These are phyloP conservation scores for Takifugu rubripes DNA, from an alignment of 2,797 vertebrate genomes.

Conservation along the genomic window DNA sequence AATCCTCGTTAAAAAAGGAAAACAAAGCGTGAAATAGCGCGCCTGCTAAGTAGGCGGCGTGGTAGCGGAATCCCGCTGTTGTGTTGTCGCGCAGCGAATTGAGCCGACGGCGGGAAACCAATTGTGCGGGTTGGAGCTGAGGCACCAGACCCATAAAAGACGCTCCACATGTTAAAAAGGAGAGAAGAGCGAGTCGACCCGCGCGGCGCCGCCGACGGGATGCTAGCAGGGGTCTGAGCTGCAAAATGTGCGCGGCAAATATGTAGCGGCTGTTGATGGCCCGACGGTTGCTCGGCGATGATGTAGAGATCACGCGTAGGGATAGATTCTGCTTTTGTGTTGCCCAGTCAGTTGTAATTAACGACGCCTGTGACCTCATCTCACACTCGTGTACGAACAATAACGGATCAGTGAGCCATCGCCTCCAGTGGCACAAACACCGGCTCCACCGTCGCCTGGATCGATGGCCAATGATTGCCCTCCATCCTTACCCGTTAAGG, in stretches of 20 bases:
- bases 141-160: conserved; percentile 13
- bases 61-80: conserved; percentile 13
- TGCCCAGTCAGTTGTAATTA: no score
- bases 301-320: no score
- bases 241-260: no score
- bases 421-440: conserved; percentile 33
- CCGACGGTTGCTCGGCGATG: no score
- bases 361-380: no score
- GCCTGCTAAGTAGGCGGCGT: conserved; percentile 19
- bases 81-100: conserved; percentile 21
- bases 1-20: conserved; percentile 31
- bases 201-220: no score
- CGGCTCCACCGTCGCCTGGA: conserved; percentile 17
- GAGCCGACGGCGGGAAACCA: conserved; percentile 12
- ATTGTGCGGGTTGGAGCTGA: conserved; percentile 10
- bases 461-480: conserved; percentile 48
- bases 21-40: conserved; percentile 35
- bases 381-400: background rate
- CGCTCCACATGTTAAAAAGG: no score
- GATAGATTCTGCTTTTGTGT: no score
- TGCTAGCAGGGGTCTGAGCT: no score
- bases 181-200: no score
- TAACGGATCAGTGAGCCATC: conserved; percentile 39
- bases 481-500: conserved; percentile 45
- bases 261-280: no score